Evolutionary conservation across 2,797 vertebrate genomes (phyloP).

Genomic region (Falco novaeseelandiae): DNA sequence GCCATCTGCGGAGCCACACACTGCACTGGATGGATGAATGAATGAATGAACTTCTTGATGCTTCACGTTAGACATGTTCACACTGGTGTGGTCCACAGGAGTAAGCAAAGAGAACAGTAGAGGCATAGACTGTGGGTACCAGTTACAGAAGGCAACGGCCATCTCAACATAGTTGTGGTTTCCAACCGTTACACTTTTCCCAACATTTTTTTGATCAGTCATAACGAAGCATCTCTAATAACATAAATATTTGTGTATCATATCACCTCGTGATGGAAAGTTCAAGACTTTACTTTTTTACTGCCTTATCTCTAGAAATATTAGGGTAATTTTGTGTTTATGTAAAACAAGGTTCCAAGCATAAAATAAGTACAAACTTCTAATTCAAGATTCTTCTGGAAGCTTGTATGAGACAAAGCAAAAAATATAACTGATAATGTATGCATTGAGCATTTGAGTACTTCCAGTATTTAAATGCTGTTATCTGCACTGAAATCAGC

Average conservation of each 20-base stretch:
- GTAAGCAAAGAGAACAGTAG: not conserved
- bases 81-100: not conserved
- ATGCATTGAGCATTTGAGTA: not conserved
- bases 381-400: not conserved
- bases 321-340: not conserved
- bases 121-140: not conserved
- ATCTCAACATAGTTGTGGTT: not conserved
- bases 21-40: not conserved
- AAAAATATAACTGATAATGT: not conserved
- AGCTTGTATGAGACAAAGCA: not conserved
- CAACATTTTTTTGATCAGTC: not conserved
- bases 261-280: not conserved
- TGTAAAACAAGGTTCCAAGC: not conserved
- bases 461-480: not conserved
- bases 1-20: rapidly evolving
- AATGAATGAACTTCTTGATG: not conserved
- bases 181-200: not conserved
- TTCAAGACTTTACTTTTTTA: not conserved
- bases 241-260: not conserved
- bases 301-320: not conserved
- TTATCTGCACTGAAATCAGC: not conserved
- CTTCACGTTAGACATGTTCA: not conserved
- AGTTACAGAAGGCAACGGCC: not conserved
- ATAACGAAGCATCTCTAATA: not conserved
- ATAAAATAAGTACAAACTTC: not conserved